Base-by-base conservation (phyloP, 2,888 invertebrate genomes). In the Orthonevra nobilis region DNA sequence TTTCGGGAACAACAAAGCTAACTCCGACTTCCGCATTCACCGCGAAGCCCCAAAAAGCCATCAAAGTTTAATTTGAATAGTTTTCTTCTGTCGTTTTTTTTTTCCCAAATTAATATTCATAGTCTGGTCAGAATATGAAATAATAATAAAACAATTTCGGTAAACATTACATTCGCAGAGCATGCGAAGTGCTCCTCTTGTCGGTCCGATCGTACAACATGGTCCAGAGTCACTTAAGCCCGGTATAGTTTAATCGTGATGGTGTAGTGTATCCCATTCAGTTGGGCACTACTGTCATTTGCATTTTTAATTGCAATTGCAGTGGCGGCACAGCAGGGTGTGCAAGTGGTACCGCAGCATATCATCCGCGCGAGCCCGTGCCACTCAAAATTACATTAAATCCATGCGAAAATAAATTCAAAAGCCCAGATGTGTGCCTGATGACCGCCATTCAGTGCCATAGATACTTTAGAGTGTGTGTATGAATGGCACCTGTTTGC, bases 221-320 rank as follows among this genome's bases (percentile, higher is more conserved):
- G 9, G 6, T 36, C 28, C 15, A 15, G 23, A 38, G 6, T 30
- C 40, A 40, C 19, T 58, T 20, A 2, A 28, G 7, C 32, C 38
- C 30, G 58, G 63, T 36, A 63, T 68, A 69, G 61, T 56, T 61
- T 30, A 20, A 40, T 6, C 44, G 20, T 50, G 7, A 9, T 17
- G 17, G 6, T 9, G 19, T 40, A 5, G 4, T 17, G 17, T 14
- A 7, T 30, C 19, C 44, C 17, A 14, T 14, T 34, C 36, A 12
- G 20, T 17, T n/a, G 6, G 17, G 19, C 17, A 19, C 7, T 2
- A 34, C 15, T 48, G 48, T 79, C 66, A 79, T 79, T 79, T 79
- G 68, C 79, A 79, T 73, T 72, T 79, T 79, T 79, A 79, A 79
- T 73, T 79, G 72, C 48, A 60, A 72, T 72, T 72, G 44, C 72